Evolutionary conservation across 2,797 vertebrate species (phyloP).

Genomic region (Selene dorsalis): DNA sequence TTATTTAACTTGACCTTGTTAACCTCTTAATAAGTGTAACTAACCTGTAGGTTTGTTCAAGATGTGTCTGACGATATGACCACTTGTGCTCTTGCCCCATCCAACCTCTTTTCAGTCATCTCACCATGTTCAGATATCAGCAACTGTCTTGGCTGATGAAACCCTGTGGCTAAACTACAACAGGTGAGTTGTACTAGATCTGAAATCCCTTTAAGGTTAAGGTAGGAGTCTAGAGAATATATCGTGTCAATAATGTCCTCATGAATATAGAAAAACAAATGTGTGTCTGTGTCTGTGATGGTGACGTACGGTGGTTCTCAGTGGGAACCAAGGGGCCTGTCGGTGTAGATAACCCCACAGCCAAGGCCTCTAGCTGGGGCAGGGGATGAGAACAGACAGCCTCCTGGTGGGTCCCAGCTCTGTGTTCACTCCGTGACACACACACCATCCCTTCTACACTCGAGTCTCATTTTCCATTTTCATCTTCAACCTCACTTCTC

Average conservation of each 20-base stretch:
- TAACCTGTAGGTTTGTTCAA: neutral
- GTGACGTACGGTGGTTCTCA: conserved; percentile 68
- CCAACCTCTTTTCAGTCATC: neutral
- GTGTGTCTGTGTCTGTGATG: conserved; percentile 23
- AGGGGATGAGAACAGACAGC: conserved; percentile 72
- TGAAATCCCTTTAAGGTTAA: neutral
- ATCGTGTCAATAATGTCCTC: conserved; percentile 36
- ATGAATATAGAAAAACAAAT: conserved; percentile 2
- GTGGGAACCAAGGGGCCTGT: conserved; percentile 72
- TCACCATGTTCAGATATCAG: neutral
- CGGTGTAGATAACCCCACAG: conserved; percentile 74
- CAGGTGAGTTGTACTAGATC: neutral
- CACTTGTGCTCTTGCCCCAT: neutral
- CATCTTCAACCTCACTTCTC: conserved; percentile 3
- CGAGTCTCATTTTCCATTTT: conserved; percentile 10
- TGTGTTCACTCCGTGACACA: conserved; percentile 21
- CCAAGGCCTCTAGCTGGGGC: conserved; percentile 51
- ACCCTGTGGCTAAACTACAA: neutral
- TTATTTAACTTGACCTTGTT: neutral
- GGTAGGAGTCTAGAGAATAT: neutral
- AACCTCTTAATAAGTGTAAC: neutral
- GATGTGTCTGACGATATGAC: neutral
- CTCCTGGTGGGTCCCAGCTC: conserved; percentile 62
- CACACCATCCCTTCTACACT: conserved; percentile 12
- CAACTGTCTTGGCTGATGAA: neutral